Evolutionary conservation across 2,888 invertebrate genomes (phyloP), one percentile per base, ranked within the genome.

Genomic region (Hoplodrina ambigua): DNA sequence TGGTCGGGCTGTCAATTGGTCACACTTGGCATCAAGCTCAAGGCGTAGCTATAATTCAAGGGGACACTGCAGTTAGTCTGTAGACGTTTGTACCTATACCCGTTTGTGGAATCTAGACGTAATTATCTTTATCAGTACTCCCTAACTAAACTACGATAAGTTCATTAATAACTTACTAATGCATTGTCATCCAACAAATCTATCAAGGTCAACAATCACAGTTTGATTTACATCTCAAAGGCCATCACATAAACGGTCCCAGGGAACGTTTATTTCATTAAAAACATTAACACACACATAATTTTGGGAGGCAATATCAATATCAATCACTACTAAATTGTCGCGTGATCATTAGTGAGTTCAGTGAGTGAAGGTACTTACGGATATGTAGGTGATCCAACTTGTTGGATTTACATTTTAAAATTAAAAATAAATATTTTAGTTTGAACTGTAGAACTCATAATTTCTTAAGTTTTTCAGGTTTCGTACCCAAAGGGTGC

Each of bases 271-370:
- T 41, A 68, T 54, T 54, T 68, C 54, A 53, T 10, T 69, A 17
- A 73, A 56, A 69, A 30, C 37, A 20, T 61, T n/a, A 19, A 46
- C 46, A 46, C 46, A 4, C 5, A 46, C 46, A 53, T 44, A 50
- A 46, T 33, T 66, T 61, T 63, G 30, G 66, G 54, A 53, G 30
- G 41, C 19, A 52, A 66, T 79, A 73, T 73, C 79, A 73, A 67
- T 79, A 73, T 73, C 79, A 73, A 67, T 79, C 79, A 67, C 60
- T 37, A 37, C 49, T 49, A 61, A 63, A 37, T 67, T 67, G 54
- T 49, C 55, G 49, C 59, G 55, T 63, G 62, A 59, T 17, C 54
- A 20, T 67, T 59, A 49, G 11, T 58, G 49, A 54, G 17, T 13
- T 7, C 1, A 57, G 8, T 41, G 15, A 11, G 8, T 10, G 8